phyloP scores from a whole-genome alignment of 1,140 invertebrate species.

The Lasioglossum baleicum region DNA sequence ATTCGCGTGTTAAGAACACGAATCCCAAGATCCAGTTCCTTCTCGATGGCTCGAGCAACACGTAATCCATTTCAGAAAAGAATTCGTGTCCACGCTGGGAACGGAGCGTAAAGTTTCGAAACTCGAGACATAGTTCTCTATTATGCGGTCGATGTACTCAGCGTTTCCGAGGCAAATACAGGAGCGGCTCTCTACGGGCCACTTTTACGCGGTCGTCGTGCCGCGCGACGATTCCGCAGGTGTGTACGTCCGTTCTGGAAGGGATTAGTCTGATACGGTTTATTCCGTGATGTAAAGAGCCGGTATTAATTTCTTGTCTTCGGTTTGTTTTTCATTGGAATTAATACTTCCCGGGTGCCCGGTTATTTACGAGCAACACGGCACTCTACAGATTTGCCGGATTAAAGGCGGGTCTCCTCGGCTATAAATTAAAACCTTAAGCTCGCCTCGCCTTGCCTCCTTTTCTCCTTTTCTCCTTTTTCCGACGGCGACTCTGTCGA shows the following conservation, averaged over 20 bases:
- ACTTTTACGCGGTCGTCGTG: not conserved
- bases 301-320: constrained; percentile 58
- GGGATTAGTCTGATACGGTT: constrained; percentile 39
- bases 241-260: not conserved
- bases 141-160: too few species aligned
- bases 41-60: too few species aligned
- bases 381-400: constrained; percentile 65
- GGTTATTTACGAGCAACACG: constrained; percentile 61
- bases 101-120: too few species aligned
- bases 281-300: constrained; percentile 40
- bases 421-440: constrained; percentile 64
- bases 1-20: too few species aligned
- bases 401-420: constrained; percentile 58
- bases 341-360: constrained; percentile 53
- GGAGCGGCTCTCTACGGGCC: too few species aligned
- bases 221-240: not conserved
- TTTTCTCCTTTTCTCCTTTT: constrained; percentile 29
- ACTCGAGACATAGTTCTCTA: too few species aligned
- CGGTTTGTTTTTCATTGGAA: constrained; percentile 48
- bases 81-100: too few species aligned
- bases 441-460: constrained; percentile 26
- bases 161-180: too few species aligned
- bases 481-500: constrained; percentile 40
- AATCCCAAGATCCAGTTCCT: too few species aligned
- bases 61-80: too few species aligned